Conservation (phyloP, 2,797 vertebrate genomes). For the Pseudomugil tenellus region DNA sequence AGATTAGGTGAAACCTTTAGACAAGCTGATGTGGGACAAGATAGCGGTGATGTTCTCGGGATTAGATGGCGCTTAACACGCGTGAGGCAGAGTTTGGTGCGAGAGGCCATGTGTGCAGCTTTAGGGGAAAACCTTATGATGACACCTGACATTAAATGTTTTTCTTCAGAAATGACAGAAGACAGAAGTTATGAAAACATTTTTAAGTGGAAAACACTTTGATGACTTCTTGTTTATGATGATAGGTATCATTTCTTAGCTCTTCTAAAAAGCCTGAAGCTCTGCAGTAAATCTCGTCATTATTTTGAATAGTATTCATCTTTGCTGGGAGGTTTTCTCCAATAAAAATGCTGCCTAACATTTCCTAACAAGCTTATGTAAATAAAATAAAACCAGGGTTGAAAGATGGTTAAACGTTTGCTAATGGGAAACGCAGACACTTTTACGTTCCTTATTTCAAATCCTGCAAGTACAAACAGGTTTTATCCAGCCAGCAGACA, state of each 20-base stretch:
- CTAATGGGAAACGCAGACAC: neutral
- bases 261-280: neutral
- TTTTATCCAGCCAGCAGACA: constrained; percentile 21
- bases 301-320: neutral
- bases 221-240: neutral
- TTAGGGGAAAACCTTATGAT: neutral
- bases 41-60: neutral
- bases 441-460: constrained; percentile 1
- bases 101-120: neutral
- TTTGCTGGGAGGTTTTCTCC: neutral
- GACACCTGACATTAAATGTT: no score
- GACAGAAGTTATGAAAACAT: neutral
- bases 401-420: constrained; percentile 1
- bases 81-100: neutral
- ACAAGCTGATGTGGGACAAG: constrained; percentile 10
- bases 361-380: neutral
- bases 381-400: neutral
- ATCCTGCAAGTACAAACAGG: constrained; percentile 9
- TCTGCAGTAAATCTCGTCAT: neutral
- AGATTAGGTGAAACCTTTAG: neutral
- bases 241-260: neutral
- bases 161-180: neutral
- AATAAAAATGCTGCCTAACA: neutral
- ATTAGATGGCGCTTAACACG: constrained; percentile 17
- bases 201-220: neutral